Evolutionary conservation across 2,113 vertebrate species (phyloP).

Genomic region (Chrysemys picta): DNA sequence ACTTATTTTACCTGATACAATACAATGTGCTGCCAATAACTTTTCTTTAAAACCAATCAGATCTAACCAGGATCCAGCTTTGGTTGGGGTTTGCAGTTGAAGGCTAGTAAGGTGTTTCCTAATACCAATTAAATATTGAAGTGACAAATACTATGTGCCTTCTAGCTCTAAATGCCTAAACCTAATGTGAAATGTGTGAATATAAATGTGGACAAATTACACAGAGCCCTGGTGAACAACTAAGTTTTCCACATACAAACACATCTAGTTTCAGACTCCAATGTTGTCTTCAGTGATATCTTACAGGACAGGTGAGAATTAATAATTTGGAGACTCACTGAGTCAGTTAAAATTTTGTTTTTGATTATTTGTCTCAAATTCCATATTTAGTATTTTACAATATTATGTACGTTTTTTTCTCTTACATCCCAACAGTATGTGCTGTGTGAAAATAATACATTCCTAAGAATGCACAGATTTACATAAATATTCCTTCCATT

Average conservation of each 20-base stretch:
- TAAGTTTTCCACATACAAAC: not conserved
- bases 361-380: not conserved
- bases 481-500: not conserved
- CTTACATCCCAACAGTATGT: not conserved
- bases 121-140: not conserved
- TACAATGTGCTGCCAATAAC: not conserved
- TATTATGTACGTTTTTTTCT: not conserved
- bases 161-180: not conserved
- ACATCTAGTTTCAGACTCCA: not conserved
- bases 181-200: rapidly evolving
- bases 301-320: not conserved
- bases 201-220: not conserved
- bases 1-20: not conserved
- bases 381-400: not conserved
- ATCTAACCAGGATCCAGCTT: not conserved
- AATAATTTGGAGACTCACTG: not conserved
- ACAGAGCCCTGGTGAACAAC: not conserved
- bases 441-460: not conserved
- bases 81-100: not conserved
- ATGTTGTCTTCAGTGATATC: not conserved
- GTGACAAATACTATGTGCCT: not conserved
- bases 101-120: not conserved
- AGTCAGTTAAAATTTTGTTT: not conserved
- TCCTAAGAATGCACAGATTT: not conserved
- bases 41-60: not conserved